Conservation (phyloP, 2,888 invertebrate genomes). For the Busseola fusca region DNA sequence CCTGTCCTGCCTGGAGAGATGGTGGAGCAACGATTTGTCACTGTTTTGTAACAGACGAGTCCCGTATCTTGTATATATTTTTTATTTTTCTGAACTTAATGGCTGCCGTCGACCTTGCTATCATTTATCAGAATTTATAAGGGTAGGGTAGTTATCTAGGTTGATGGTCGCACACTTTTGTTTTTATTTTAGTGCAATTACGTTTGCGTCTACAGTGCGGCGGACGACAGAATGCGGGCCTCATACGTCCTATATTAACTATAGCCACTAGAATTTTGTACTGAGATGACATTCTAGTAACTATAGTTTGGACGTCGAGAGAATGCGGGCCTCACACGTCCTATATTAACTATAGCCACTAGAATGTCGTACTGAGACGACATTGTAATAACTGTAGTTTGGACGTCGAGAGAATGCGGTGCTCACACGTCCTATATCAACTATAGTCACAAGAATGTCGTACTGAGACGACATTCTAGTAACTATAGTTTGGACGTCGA, state of each 20-base stretch:
- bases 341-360: too few relatives aligned
- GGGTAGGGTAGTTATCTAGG: slow-evolving; percentile 36
- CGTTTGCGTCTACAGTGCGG: background rate
- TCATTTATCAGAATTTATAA: slow-evolving; percentile 68
- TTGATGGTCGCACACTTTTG: slow-evolving; percentile 5
- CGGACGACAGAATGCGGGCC: background rate
- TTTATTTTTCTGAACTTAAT: slow-evolving; percentile 66
- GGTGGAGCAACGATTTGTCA: slow-evolving; percentile 72
- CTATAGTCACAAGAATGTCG: too few relatives aligned
- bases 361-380: too few relatives aligned
- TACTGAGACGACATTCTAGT: too few relatives aligned
- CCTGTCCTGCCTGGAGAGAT: slow-evolving; percentile 50
- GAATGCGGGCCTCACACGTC: too few relatives aligned
- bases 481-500: too few relatives aligned
- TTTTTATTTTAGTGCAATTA: slow-evolving; percentile 22
- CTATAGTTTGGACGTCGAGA: too few relatives aligned
- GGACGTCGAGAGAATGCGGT: too few relatives aligned
- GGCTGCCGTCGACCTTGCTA: slow-evolving; percentile 55
- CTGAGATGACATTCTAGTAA: too few relatives aligned
- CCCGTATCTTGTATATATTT: slow-evolving; percentile 63
- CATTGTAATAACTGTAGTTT: too few relatives aligned
- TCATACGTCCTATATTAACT: background rate
- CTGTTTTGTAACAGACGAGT: slow-evolving; percentile 65
- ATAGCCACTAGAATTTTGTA: too few relatives aligned
- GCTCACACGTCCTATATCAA: too few relatives aligned